Conservation (phyloP, 2,888 invertebrate species). For the Ophraella communa region DNA sequence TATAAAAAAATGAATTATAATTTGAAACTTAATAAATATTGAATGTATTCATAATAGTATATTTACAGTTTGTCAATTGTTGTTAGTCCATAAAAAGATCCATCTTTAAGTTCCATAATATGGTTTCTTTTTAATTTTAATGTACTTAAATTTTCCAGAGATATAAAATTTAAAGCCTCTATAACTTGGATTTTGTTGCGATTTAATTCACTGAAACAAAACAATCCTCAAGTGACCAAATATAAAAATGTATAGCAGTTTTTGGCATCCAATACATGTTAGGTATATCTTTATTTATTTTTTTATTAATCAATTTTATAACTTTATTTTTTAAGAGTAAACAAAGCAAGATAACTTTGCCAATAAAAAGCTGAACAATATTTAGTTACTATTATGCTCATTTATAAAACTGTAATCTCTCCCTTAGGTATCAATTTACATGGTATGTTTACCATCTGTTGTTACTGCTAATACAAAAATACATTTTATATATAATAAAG, state of each 20-base stretch:
- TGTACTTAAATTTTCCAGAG: conserved; percentile 73
- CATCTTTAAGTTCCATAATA: conserved; percentile 81
- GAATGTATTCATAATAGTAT: not conserved
- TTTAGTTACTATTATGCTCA: too few species aligned
- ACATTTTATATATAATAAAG: not conserved
- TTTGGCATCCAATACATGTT: not conserved
- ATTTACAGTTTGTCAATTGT: conserved; percentile 71
- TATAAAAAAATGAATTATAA: not conserved
- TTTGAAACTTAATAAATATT: not conserved
- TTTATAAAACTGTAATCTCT: not conserved
- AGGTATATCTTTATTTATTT: not conserved
- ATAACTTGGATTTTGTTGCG: conserved; percentile 82
- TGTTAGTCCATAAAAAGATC: conserved; percentile 86
- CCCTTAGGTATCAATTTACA: not conserved
- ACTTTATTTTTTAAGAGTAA: too few species aligned
- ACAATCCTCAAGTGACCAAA: too few species aligned
- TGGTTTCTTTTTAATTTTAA: conserved; percentile 83
- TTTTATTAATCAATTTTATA: too few species aligned
- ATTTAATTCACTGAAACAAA: conserved; percentile 74
- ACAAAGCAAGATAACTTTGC: too few species aligned
- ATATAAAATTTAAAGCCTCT: conserved; percentile 82
- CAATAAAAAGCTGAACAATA: too few species aligned
- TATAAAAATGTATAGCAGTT: too few species aligned
- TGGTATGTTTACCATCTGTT: not conserved
- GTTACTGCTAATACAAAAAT: not conserved